Evolutionary conservation across 2,888 invertebrate genomes (phyloP).

Genomic region (Drosophila vallismaia): DNA sequence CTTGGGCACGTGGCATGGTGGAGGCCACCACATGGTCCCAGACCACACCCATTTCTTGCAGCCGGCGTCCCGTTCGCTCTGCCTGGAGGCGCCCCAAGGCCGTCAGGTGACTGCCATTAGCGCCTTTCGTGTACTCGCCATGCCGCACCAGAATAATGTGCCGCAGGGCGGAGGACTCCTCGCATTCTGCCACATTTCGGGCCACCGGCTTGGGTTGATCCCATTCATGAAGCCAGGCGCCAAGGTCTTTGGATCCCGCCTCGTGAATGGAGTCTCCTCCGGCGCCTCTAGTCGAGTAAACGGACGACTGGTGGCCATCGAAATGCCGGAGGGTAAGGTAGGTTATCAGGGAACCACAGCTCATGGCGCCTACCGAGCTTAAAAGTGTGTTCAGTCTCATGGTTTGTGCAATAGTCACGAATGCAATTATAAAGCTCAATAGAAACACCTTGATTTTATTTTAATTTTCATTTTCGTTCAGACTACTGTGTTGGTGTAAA

Average conservation of each 20-base stretch:
- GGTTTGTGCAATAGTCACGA: neutral
- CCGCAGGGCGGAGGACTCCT: constrained; percentile 85
- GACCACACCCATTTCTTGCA: constrained; percentile 90
- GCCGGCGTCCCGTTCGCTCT: constrained; percentile 90
- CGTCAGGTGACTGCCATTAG: constrained; percentile 91
- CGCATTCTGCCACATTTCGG: constrained; percentile 82
- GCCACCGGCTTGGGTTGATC: constrained; percentile 91
- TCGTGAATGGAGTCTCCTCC: neutral
- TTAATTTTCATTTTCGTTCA: constrained; percentile 1
- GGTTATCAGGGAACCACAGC: constrained; percentile 57
- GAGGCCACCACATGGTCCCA: constrained; percentile 93
- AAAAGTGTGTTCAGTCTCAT: constrained; percentile 51
- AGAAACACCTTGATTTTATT: neutral
- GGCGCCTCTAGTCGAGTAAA: neutral
- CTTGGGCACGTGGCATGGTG: constrained; percentile 96
- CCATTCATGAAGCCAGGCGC: constrained; percentile 94
- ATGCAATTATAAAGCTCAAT: neutral
- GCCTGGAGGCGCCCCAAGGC: constrained; percentile 94
- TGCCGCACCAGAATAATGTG: constrained; percentile 96
- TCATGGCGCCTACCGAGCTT: constrained; percentile 44
- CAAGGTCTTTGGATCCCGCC: constrained; percentile 60
- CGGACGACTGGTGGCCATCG: constrained; percentile 17
- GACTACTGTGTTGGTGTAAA: neutral
- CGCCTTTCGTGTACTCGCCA: constrained; percentile 94
- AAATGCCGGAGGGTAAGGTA: constrained; percentile 50